These are phyloP conservation scores for Argya squamiceps DNA, from an alignment of 2,797 vertebrate species.

Conservation along the genomic window DNA sequence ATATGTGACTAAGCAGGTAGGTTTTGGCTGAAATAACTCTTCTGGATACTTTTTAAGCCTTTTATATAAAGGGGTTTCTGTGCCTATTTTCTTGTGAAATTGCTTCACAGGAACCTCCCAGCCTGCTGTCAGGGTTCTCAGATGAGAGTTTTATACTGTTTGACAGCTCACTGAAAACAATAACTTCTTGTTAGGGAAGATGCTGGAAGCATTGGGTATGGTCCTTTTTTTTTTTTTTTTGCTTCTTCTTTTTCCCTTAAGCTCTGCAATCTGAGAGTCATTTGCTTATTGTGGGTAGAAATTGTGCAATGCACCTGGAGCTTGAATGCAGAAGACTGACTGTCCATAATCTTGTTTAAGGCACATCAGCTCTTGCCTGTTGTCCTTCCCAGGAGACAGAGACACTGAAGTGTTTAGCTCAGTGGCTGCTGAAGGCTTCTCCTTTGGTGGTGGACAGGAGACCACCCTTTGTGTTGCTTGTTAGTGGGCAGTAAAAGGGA, in stretches of 20 bases:
- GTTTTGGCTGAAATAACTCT: background rate
- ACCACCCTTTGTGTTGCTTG: background rate
- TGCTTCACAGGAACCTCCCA: background rate
- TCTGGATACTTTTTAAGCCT: background rate
- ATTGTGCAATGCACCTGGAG: background rate
- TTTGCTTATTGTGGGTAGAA: background rate
- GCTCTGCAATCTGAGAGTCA: background rate
- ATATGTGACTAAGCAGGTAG: background rate
- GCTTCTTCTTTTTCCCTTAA: background rate
- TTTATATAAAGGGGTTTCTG: background rate
- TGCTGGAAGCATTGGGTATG: background rate
- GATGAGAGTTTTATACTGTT: background rate
- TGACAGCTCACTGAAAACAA: background rate
- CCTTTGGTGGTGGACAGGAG: background rate
- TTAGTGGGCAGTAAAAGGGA: background rate
- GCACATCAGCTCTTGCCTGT: background rate
- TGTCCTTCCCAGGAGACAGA: background rate
- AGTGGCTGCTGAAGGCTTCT: background rate
- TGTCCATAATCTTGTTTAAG: background rate
- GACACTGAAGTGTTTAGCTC: background rate
- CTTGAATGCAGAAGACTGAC: background rate
- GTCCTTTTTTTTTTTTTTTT: accelerated
- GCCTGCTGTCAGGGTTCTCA: accelerated
- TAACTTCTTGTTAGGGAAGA: background rate
- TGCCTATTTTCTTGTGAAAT: background rate